Evolutionary conservation across 2,888 invertebrate genomes (phyloP).

Genomic region (Ornithoptera alexandrae): DNA sequence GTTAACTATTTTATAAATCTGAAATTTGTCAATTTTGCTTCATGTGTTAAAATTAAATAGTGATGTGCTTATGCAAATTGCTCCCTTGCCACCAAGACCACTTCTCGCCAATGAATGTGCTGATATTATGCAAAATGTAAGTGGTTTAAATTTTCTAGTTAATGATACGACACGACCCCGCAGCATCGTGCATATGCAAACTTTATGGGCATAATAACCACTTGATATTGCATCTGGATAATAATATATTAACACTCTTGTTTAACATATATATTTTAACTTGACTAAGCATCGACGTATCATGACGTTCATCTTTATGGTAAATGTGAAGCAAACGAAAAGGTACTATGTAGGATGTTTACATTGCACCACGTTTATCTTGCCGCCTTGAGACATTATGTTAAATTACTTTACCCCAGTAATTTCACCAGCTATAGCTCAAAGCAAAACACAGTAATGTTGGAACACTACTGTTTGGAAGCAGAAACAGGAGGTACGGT

Average conservation of each 20-base stretch:
- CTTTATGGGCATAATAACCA: conserved; percentile 11
- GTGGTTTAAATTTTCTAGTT: conserved; percentile 21
- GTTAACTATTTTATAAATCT: not conserved
- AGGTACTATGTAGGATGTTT: too few species aligned
- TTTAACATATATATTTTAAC: too few species aligned
- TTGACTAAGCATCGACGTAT: too few species aligned
- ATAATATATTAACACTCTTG: not conserved
- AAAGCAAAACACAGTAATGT: too few species aligned
- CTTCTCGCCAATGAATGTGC: conserved; percentile 13
- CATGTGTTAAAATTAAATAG: not conserved
- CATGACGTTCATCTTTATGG: too few species aligned
- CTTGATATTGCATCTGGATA: not conserved
- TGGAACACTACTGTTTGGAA: too few species aligned
- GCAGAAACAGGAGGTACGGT: too few species aligned
- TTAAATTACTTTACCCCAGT: too few species aligned
- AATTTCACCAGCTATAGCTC: too few species aligned
- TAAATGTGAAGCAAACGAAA: too few species aligned
- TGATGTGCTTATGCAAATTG: not conserved
- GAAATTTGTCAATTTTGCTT: not conserved
- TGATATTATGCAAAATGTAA: conserved; percentile 22
- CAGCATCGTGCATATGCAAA: conserved; percentile 13
- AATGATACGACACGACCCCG: conserved; percentile 4
- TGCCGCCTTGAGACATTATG: too few species aligned
- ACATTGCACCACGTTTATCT: too few species aligned
- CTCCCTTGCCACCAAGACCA: not conserved